phyloP scores from a whole-genome alignment of 1,140 invertebrate genomes.

The Zelostemma sp. region DNA sequence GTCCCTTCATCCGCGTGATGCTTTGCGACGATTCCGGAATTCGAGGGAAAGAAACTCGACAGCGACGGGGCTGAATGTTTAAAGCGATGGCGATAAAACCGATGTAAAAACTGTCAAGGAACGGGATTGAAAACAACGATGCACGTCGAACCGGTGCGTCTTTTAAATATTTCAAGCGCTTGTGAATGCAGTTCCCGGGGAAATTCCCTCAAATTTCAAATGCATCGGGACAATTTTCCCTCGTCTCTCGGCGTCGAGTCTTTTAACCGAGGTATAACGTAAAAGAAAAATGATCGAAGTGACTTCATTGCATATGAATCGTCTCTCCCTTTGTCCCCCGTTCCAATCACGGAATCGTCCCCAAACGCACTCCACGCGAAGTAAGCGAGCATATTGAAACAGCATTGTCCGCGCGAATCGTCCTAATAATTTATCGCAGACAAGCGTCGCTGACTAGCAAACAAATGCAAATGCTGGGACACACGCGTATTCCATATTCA shows the following conservation, averaged over 20 bases:
- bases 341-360: slow-evolving; percentile 19
- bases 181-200: not conserved
- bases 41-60: no score
- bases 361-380: slow-evolving; percentile 27
- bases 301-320: slow-evolving; percentile 33
- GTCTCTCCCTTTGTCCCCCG: slow-evolving; percentile 2
- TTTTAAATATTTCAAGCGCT: not conserved
- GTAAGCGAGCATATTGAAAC: slow-evolving; percentile 29
- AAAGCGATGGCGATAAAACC: no score
- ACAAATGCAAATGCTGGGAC: slow-evolving; percentile 32
- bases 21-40: no score
- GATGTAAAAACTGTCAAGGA: no score
- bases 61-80: no score
- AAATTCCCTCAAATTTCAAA: not conserved
- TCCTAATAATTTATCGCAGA: slow-evolving; percentile 37
- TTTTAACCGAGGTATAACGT: slow-evolving; percentile 5
- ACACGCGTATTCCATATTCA: slow-evolving; percentile 43
- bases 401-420: slow-evolving; percentile 24
- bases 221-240: slow-evolving; percentile 10
- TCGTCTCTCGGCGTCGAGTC: slow-evolving; percentile 7
- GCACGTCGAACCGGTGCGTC: not conserved
- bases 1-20: no score
- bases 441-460: slow-evolving; percentile 30
- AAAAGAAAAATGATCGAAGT: slow-evolving; percentile 24
- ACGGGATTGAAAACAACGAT: no score